Conservation (phyloP, 1,140 invertebrate genomes). For the Diorhabda elongata region DNA sequence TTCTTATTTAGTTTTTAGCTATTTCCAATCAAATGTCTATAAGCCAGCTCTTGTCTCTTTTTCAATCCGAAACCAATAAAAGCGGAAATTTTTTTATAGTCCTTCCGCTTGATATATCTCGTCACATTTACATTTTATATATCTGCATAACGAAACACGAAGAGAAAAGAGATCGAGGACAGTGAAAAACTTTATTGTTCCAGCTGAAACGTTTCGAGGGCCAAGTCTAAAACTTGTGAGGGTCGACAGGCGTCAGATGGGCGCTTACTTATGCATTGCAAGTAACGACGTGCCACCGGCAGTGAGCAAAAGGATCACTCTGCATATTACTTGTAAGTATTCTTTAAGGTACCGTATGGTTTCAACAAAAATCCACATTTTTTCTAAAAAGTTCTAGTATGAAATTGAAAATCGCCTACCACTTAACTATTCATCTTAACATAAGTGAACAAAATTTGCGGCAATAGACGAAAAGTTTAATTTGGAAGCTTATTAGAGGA, state of each 20-base stretch:
- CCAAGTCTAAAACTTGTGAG: constrained; percentile 58
- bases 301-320: constrained; percentile 69
- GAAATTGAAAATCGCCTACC: no score
- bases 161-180: neutral
- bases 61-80: neutral
- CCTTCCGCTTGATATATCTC: constrained; percentile 3
- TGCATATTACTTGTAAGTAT: constrained; percentile 73
- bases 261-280: constrained; percentile 70
- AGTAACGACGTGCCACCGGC: constrained; percentile 72
- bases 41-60: no score
- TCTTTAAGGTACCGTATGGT: neutral
- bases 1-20: no score
- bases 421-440: no score
- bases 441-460: no score
- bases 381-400: no score
- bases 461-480: no score
- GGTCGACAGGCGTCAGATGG: constrained; percentile 68
- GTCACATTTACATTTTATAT: constrained; percentile 9
- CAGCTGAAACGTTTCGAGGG: constrained; percentile 44
- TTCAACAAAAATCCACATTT: no score
- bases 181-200: constrained; percentile 27
- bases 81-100: neutral
- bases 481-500: no score
- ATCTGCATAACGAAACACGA: neutral
- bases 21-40: no score